Evolutionary conservation across 1,140 invertebrate genomes (phyloP), one percentile per base, ranked within the genome.

Genomic region (Acromyrmex echinatior): DNA sequence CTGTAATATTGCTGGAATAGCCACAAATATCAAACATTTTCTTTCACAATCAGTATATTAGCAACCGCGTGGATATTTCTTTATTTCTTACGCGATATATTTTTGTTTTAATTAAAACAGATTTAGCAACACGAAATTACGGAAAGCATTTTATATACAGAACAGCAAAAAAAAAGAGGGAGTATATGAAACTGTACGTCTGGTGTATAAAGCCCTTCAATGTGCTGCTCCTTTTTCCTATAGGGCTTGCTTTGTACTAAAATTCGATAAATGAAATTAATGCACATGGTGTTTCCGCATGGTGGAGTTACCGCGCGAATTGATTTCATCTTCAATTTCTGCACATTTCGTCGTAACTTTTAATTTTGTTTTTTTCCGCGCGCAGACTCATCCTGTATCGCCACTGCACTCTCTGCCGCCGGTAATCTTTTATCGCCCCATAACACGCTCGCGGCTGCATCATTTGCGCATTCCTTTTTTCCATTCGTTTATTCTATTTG

Each of bases 361-460:
- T 76, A 84, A 84, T 84, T 84, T 58, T 76, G 18, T 76, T 82
- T 82, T 51, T 74, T 70, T 35, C 6, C 31, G 31, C 70, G 53
- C 68, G 80, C 70, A 62, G 56, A 74, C 70, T 84, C 80, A 84
- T 82, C 70, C 80, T 16, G 53, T 18, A 62, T 18, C 49, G n/a
- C 65, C 18, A n/a, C 25, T 16, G n/a, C 28, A 31, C 25, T 74
- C 49, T 53, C 73, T 1, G 53, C 66, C 25, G 39, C 56, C 80
- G 25, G 80, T 84, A 84, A 84, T 84, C 80, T 76, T 84, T 84
- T 84, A 84, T 84, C 80, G 80, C 56, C 80, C 80, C 71, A 76
- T 84, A 84, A 84, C 80, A 84, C 70, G 68, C 80, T 76, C 70
- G 58, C 80, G 80, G 70, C 70, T 84, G 56, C 80, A 84, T 84